Percentiles rank a stretch among this genome's conserved stretches.
Evolutionary conservation across 2,797 vertebrate genomes (phyloP).

Genomic region (Heterohyrax brucei): DNA sequence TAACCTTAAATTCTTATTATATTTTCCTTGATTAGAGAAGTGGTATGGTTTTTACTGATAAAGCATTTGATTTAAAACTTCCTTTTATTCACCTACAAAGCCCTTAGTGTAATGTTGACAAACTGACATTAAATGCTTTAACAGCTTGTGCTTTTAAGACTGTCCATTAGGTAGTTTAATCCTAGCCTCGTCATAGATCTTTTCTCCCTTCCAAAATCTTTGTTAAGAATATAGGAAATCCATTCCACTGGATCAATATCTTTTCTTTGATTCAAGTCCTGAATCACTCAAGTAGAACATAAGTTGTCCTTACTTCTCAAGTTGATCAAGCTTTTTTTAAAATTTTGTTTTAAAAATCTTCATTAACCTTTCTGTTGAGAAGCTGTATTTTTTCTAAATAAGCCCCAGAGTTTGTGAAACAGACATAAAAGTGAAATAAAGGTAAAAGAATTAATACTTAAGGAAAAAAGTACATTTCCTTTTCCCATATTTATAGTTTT

Average conservation of each 20-base stretch:
- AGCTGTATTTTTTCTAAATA: conserved; percentile 58
- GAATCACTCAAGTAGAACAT: conserved; percentile 14
- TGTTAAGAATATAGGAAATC: conserved; percentile 72
- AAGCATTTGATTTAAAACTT: conserved; percentile 14
- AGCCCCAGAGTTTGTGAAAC: neutral
- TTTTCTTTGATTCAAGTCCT: conserved; percentile 68
- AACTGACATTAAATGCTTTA: neutral
- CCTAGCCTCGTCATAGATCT: neutral
- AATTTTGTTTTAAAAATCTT: neutral
- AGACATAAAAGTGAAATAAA: neutral
- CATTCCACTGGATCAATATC: conserved; percentile 26
- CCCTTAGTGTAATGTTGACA: neutral
- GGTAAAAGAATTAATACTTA: neutral
- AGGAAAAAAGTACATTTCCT: neutral
- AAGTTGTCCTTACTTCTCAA: neutral
- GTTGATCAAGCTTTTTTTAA: conserved; percentile 62
- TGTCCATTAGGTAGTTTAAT: conserved; percentile 31
- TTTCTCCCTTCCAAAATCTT: conserved; percentile 58
- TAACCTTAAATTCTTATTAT: neutral
- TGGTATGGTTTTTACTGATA: neutral
- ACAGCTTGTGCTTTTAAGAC: conserved; percentile 37
- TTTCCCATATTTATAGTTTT: conserved; percentile 1
- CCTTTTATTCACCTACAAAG: conserved; percentile 24
- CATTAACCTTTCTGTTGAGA: conserved; percentile 2
- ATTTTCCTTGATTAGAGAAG: conserved; percentile 16